A percentile compares a stretch with the other conserved stretches of the same genome.
Conservation (phyloP, 1,140 invertebrate species). For the Eciton burchellii region DNA sequence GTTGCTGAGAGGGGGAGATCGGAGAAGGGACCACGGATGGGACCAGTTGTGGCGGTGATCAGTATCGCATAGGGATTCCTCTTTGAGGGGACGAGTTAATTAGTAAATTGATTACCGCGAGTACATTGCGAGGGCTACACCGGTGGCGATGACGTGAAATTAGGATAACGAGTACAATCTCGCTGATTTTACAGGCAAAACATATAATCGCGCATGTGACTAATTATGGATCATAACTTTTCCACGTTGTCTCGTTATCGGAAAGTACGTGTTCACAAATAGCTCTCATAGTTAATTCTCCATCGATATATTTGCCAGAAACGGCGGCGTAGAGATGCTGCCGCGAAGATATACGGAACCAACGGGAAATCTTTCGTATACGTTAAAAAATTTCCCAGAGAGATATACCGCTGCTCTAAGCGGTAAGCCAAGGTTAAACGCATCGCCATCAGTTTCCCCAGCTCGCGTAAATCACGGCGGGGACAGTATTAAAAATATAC, state of each 20-base stretch:
- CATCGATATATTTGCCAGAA: constrained; percentile 9
- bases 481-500: constrained; percentile 62
- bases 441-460: constrained; percentile 55
- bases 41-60: constrained; percentile 21
- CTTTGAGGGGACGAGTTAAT: constrained; percentile 33
- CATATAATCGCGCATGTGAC: not conserved
- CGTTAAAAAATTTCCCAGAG: constrained; percentile 35
- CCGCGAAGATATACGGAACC: constrained; percentile 2
- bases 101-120: constrained; percentile 42
- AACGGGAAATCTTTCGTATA: constrained; percentile 20
- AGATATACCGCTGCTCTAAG: constrained; percentile 35
- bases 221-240: constrained; percentile 9
- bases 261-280: not conserved
- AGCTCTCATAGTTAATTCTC: not conserved
- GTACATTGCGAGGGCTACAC: not conserved
- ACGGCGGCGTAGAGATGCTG: not conserved
- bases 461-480: constrained; percentile 47
- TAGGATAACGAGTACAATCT: constrained; percentile 32
- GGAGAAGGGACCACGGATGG: constrained; percentile 14
- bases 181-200: constrained; percentile 7
- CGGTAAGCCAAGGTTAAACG: constrained; percentile 58
- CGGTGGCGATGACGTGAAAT: constrained; percentile 10
- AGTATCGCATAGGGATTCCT: constrained; percentile 29
- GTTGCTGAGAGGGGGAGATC: not conserved
- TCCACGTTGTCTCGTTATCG: not conserved